Conservation (phyloP, 2,113 vertebrate genomes). For the Vidua macroura region DNA sequence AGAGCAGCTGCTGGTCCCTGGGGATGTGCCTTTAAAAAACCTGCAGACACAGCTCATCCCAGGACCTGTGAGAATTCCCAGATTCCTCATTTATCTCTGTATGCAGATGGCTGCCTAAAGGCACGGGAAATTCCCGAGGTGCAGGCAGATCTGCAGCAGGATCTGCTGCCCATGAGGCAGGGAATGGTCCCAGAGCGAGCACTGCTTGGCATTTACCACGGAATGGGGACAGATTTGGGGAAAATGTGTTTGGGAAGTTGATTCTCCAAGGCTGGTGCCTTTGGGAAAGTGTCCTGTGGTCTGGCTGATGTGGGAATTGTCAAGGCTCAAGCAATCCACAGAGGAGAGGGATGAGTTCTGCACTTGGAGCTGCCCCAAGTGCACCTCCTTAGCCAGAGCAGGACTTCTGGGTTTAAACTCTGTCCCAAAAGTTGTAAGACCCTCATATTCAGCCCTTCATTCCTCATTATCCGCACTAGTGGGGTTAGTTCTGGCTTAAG, state of each 20-base stretch:
- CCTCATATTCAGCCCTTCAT: background rate
- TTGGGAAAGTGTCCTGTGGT: too few species aligned
- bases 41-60: background rate
- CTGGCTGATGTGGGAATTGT: background rate
- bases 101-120: background rate
- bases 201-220: rapidly evolving
- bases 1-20: background rate
- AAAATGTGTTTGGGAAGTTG: rapidly evolving
- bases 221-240: rapidly evolving
- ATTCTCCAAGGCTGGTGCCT: background rate
- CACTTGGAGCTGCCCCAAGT: rapidly evolving
- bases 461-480: rapidly evolving
- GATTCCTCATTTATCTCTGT: background rate
- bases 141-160: background rate
- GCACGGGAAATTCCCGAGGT: background rate
- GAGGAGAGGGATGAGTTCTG: background rate
- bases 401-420: rapidly evolving
- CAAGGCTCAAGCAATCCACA: rapidly evolving
- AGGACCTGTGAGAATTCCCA: background rate
- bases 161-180: background rate
- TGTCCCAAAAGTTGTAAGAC: background rate
- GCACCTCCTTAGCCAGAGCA: rapidly evolving
- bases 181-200: background rate
- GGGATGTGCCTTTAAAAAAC: background rate
- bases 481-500: background rate